Evolutionary conservation across 1,140 invertebrate species (phyloP).

Genomic region (Caenorhabditis briggsae): DNA sequence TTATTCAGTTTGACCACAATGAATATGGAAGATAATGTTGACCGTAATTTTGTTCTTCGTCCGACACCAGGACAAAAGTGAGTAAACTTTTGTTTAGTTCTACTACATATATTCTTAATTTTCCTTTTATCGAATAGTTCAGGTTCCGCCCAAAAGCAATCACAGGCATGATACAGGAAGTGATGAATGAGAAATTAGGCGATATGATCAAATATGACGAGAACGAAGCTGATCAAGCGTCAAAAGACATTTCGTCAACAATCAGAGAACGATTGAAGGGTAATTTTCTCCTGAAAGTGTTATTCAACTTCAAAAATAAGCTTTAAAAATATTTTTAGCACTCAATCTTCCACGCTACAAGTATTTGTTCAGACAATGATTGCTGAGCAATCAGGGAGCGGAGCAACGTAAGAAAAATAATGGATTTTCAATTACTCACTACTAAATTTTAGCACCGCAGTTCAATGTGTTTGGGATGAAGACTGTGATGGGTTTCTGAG

Average conservation of each 20-base stretch:
- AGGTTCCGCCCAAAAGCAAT: slow-evolving; percentile 20
- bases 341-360: slow-evolving; percentile 60
- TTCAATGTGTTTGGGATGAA: slow-evolving; percentile 40
- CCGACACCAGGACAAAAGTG: slow-evolving; percentile 36
- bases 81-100: not conserved
- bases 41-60: slow-evolving; percentile 21
- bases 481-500: slow-evolving; percentile 14
- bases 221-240: slow-evolving; percentile 90
- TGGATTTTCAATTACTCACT: not conserved
- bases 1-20: not conserved
- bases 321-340: not conserved
- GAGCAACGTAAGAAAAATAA: slow-evolving; percentile 26
- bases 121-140: not conserved
- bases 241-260: slow-evolving; percentile 78
- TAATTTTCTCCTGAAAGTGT: not conserved
- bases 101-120: not conserved
- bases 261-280: slow-evolving; percentile 9
- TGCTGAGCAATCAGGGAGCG: slow-evolving; percentile 45
- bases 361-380: slow-evolving; percentile 55
- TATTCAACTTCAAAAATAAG: not conserved
- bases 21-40: not conserved
- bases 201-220: slow-evolving; percentile 82
- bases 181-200: not conserved
- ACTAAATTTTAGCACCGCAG: slow-evolving; percentile 1
- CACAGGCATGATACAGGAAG: not conserved